Percentiles rank a stretch among this genome's conserved stretches.
phyloP scores from a whole-genome alignment of 2,888 invertebrate genomes.

The Drepana falcataria region DNA sequence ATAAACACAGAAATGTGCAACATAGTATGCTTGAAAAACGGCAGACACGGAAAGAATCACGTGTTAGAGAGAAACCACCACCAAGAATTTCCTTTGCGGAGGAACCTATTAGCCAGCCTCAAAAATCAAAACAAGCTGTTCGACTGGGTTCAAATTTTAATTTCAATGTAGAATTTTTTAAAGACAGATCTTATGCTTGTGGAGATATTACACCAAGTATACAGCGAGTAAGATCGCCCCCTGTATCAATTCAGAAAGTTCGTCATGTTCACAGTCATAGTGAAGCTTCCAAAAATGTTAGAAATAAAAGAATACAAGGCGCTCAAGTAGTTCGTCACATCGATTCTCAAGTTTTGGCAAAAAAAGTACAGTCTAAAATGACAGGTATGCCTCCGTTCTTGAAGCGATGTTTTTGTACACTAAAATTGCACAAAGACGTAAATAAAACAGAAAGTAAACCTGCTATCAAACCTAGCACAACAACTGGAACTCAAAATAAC shows the following conservation, averaged over 20 bases:
- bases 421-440: slow-evolving; percentile 24
- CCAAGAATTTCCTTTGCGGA: background rate
- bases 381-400: slow-evolving; percentile 23
- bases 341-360: slow-evolving; percentile 19
- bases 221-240: background rate
- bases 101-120: background rate
- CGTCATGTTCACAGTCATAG: background rate
- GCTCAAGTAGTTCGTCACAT: slow-evolving; percentile 10
- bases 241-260: slow-evolving; percentile 1
- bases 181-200: slow-evolving; percentile 14
- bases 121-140: slow-evolving; percentile 21
- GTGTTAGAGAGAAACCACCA: background rate
- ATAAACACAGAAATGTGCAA: background rate
- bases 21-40: background rate
- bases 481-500: background rate
- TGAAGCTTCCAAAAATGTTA: background rate
- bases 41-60: background rate
- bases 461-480: background rate
- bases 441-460: background rate
- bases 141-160: slow-evolving; percentile 34
- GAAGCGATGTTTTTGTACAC: slow-evolving; percentile 37
- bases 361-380: slow-evolving; percentile 16
- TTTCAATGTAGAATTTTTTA: slow-evolving; percentile 34
- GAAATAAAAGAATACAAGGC: slow-evolving; percentile 13
- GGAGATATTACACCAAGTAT: slow-evolving; percentile 2